These are phyloP conservation scores for Pitangus sulphuratus DNA, from an alignment of 2,797 vertebrate genomes.

Conservation along the genomic window DNA sequence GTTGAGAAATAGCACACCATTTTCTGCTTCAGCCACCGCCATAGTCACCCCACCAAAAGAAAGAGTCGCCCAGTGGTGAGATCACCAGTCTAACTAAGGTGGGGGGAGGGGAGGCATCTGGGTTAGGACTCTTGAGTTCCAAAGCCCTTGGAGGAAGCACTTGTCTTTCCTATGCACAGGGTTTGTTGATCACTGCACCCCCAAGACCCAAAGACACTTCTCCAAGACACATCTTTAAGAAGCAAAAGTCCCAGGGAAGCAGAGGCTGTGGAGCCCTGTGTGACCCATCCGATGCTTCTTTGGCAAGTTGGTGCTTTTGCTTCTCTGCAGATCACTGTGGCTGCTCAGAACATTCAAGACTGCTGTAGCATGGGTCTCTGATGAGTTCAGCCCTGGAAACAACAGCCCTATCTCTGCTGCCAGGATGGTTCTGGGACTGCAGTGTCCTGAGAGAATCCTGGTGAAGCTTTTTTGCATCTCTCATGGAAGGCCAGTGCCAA, in stretches of 20 bases:
- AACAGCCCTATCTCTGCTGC: background rate
- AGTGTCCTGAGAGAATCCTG: background rate
- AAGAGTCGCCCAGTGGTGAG: background rate
- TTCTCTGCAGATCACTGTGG: background rate
- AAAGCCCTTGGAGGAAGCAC: background rate
- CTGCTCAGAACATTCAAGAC: background rate
- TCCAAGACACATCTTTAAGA: background rate
- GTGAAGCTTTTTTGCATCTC: background rate
- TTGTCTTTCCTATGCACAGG: background rate
- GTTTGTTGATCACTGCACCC: background rate
- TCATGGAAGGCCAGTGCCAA: background rate
- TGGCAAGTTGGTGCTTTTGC: background rate
- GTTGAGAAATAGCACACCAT: background rate
- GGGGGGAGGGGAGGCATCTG: background rate
- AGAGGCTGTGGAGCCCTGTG: background rate
- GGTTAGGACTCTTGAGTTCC: background rate
- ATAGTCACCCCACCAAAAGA: background rate
- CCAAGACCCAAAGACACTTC: background rate
- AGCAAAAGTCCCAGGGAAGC: background rate
- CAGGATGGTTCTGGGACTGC: background rate
- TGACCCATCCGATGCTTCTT: background rate
- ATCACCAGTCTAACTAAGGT: background rate
- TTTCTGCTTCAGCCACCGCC: background rate
- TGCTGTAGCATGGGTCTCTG: accelerated
- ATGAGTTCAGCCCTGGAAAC: background rate